Evolutionary conservation across 2,888 invertebrate genomes (phyloP), one percentile per base, ranked within the genome.

Genomic region (Protonemura montana): DNA sequence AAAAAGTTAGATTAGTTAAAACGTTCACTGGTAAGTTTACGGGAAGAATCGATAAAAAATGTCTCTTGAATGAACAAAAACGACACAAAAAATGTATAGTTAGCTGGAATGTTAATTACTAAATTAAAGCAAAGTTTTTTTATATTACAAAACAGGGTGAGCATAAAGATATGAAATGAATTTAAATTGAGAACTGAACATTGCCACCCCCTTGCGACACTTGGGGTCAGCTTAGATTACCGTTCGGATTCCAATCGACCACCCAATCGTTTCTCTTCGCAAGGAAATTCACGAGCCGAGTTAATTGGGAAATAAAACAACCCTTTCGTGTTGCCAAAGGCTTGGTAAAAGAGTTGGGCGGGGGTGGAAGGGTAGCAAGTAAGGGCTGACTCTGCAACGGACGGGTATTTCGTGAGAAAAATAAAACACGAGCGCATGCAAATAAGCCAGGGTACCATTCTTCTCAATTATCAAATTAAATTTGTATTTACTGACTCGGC

Each of bases 301-400:
- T 59, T 59, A 59, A 59, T 59, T 59, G 59, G 59, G 59, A 59
- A 59, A 59, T 59, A 59, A 59, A 59, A 59, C 59, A 59, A 59
- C 59, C 59, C 59, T 59, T 59, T 59, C 26, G 35, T 25, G 25
- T 25, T 30, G n/a, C 0, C 81, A 0, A 81, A 0, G 81, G 28
- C 0, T n/a, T 26, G 35, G 0, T n/a, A n/a, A 78, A 78, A 13
- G 3, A 27, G 5, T 3, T 78, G 21, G 78, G 0, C 7, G 21
- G 21, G 0, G 78, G 3, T 10, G 81, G 35, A n/a, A 21, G 81
- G 81, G n/a, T 27, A 21, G 81, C 26, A 0, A 80, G 28, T 13
- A 80, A 80, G 28, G 26, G 28, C 80, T 0, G 80, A 0, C 0
- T 16, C 13, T 29, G 28, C 21, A 21, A 10, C 59, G 59, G 16